Conservation (phyloP, 1,140 invertebrate species). For the Drosophila watanabei region DNA sequence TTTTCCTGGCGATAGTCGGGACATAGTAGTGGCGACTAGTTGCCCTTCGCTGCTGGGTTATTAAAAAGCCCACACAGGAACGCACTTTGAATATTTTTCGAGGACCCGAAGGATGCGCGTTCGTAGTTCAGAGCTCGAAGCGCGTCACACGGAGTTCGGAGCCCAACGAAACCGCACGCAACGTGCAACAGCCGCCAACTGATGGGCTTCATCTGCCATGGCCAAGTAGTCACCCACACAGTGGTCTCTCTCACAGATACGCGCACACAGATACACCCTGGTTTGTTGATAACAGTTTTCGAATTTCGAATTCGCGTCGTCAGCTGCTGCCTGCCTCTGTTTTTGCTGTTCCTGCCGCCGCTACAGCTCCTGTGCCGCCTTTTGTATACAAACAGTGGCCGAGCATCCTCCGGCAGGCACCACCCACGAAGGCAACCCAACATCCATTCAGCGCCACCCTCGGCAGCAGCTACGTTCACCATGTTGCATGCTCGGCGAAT, state of each 20-base stretch:
- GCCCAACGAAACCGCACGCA: constrained; percentile 68
- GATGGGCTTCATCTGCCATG: constrained; percentile 69
- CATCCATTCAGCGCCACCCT: neutral
- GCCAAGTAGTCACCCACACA: constrained; percentile 51
- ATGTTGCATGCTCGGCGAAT: constrained; percentile 67
- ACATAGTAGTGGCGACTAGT: constrained; percentile 46
- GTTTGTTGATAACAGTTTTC: constrained; percentile 80
- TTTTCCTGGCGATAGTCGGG: constrained; percentile 46
- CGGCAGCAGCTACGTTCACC: constrained; percentile 40
- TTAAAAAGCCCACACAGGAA: constrained; percentile 56
- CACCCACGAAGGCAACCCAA: constrained; percentile 14
- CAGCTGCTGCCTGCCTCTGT: constrained; percentile 63
- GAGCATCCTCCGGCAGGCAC: constrained; percentile 46
- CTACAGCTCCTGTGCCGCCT: constrained; percentile 20
- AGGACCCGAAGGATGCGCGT: constrained; percentile 27
- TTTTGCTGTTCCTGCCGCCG: constrained; percentile 22
- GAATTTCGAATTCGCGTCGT: constrained; percentile 74
- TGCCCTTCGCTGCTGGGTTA: constrained; percentile 36
- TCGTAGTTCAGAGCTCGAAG: constrained; percentile 52
- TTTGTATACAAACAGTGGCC: constrained; percentile 58
- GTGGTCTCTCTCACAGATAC: constrained; percentile 13
- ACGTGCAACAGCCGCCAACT: constrained; percentile 83
- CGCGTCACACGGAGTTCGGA: constrained; percentile 64
- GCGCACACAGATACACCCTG: constrained; percentile 12
- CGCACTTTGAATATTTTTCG: constrained; percentile 68